Conservation (phyloP, 2,888 invertebrate genomes). For the Hoplodrina ambigua region DNA sequence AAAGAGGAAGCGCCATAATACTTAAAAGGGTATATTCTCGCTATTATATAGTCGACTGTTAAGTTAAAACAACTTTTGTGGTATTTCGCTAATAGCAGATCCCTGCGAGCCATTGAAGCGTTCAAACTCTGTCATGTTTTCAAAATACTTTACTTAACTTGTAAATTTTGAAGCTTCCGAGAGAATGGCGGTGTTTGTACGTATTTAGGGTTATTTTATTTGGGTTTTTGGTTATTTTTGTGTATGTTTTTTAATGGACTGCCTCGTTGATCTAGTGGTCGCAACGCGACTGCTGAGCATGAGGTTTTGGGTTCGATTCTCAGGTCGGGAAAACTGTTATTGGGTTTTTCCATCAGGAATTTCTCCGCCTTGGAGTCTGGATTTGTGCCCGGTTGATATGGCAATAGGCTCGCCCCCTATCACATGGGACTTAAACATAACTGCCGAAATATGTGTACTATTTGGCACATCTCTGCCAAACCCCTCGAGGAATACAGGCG, state of each 20-base stretch:
- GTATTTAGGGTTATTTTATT: background rate
- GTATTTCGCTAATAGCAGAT: constrained; percentile 72
- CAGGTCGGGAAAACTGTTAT: too few relatives aligned
- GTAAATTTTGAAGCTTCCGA: constrained; percentile 66
- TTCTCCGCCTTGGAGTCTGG: too few relatives aligned
- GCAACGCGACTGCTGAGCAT: too few relatives aligned
- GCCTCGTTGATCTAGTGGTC: too few relatives aligned
- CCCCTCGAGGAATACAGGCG: too few relatives aligned
- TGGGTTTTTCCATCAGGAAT: too few relatives aligned
- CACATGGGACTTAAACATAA: too few relatives aligned
- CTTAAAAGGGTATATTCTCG: constrained; percentile 57
- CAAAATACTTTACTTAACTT: constrained; percentile 71
- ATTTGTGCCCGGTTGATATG: too few relatives aligned
- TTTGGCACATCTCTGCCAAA: too few relatives aligned
- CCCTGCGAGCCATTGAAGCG: constrained; percentile 65
- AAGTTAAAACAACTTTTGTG: constrained; percentile 70
- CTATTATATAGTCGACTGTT: constrained; percentile 69
- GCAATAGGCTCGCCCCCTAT: too few relatives aligned
- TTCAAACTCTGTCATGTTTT: constrained; percentile 75
- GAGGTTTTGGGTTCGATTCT: too few relatives aligned
- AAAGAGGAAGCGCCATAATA: constrained; percentile 49
- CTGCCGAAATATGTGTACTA: too few relatives aligned
- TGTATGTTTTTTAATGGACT: background rate
- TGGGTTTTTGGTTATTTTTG: background rate
- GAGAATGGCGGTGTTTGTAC: constrained; percentile 52